Evolutionary conservation across 2,888 invertebrate species (phyloP), one percentile per base, ranked within the genome.

Genomic region (Cryptophagus acutangulus): DNA sequence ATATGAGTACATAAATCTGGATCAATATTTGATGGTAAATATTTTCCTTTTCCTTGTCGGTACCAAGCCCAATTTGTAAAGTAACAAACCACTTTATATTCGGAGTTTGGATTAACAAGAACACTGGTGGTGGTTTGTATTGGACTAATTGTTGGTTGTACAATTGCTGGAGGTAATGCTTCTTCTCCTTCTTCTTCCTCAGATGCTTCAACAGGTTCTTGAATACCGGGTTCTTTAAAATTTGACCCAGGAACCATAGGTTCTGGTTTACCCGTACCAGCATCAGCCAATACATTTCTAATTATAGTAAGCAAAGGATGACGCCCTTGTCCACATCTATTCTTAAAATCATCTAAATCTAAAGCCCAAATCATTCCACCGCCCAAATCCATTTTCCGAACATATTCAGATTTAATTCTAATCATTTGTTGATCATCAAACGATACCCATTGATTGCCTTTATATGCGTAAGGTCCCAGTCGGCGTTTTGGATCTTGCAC

Each of bases 31-130:
- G 79, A 81, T 0, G 91, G 91, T 10, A 87, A 67, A 60, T 78
- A 91, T 67, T 87, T 88, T 13, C 88, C 90, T 41, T 79, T 74
- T 1, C 82, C 84, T 57, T 87, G 87, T 50, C 90, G 81, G 68
- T 92, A 92, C 89, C 90, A 92, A 16, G 92, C 89, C 92, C 92
- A 93, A 62, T 92, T 92, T 0, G 91, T 91, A 65, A 90, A 92
- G 62, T 92, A 92, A 59, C 92, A 92, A 2, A 92, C 82, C 1
- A 91, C 82, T 72, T 89, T 91, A 58, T 76, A 89, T 30, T 59
- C 57, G 3, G 63, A 62, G 38, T 52, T 51, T 8, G 45, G 42
- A 41, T 66, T 59, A 3, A 63, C 59, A 17, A 58, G 16, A 4
- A 59, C 34, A 24, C 40, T 13, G n/a, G 50, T 36, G 10, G 48